These are phyloP conservation scores for Sebastes melanostomus DNA, from an alignment of 2,797 vertebrate species.

Conservation along the genomic window DNA sequence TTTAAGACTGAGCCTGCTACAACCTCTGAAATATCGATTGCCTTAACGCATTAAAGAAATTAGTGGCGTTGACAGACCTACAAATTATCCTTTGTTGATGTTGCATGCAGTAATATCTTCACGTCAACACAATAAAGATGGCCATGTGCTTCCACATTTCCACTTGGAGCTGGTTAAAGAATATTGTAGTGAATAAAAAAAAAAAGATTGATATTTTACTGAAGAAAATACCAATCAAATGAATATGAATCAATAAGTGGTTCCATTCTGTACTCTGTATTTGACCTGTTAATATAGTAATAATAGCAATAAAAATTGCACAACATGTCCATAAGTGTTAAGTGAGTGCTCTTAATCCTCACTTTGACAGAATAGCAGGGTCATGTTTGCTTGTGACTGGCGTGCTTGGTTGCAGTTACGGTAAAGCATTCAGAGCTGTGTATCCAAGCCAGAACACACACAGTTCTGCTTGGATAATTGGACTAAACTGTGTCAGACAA, in stretches of 20 bases:
- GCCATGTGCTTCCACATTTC: not conserved
- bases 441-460: conserved; percentile 32
- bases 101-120: not conserved
- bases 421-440: conserved; percentile 4
- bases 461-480: conserved; percentile 32
- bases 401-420: conserved; percentile 4
- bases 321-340: not conserved
- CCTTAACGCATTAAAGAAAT: not conserved
- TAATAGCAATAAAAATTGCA: not conserved
- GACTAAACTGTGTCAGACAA: conserved; percentile 43
- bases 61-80: not conserved
- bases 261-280: not conserved
- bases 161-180: not conserved
- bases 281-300: not conserved
- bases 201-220: not conserved
- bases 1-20: not conserved
- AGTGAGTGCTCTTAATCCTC: not conserved
- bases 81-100: not conserved
- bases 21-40: not conserved
- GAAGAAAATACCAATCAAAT: not conserved
- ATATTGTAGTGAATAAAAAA: not conserved
- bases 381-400: conserved; percentile 19
- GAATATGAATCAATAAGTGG: not conserved
- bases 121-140: not conserved
- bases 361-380: not conserved